Conservation (phyloP, 2,888 invertebrate genomes). For the Hyles lineata region DNA sequence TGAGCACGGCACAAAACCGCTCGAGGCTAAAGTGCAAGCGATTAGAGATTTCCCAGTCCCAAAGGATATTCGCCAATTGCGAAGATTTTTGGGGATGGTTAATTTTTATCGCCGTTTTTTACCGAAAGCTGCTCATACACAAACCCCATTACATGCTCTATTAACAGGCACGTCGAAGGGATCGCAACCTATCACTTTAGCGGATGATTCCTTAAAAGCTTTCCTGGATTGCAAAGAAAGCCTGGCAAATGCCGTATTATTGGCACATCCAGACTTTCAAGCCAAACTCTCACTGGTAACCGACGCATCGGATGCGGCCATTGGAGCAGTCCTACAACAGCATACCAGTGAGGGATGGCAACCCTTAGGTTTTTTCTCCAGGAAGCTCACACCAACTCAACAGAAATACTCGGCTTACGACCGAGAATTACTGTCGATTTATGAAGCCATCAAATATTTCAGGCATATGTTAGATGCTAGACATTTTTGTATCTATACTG, state of each 20-base stretch:
- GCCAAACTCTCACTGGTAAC: constrained; percentile 44
- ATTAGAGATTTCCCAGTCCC: constrained; percentile 34
- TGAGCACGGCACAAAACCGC: constrained; percentile 30
- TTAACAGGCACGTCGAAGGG: not conserved
- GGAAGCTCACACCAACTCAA: constrained; percentile 51
- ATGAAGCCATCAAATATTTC: constrained; percentile 55
- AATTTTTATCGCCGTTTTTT: constrained; percentile 40
- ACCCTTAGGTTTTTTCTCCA: constrained; percentile 59
- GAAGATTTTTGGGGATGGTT: constrained; percentile 40
- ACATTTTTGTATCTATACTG: constrained; percentile 44
- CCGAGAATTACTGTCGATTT: constrained; percentile 59
- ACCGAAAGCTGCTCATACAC: constrained; percentile 31
- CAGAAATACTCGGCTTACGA: constrained; percentile 59
- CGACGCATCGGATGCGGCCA: constrained; percentile 56
- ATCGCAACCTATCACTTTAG: constrained; percentile 15
- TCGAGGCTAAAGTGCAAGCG: constrained; percentile 32
- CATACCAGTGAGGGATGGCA: constrained; percentile 40
- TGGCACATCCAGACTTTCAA: constrained; percentile 40
- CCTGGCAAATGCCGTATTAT: constrained; percentile 24
- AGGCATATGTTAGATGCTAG: constrained; percentile 57
- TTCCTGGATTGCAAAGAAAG: constrained; percentile 24
- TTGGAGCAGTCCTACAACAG: constrained; percentile 59
- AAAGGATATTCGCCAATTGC: constrained; percentile 35
- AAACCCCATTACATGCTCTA: constrained; percentile 7
- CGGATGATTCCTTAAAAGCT: not conserved